Base-by-base conservation (phyloP, 2,888 invertebrate genomes). In the Tortricodes alternella region DNA sequence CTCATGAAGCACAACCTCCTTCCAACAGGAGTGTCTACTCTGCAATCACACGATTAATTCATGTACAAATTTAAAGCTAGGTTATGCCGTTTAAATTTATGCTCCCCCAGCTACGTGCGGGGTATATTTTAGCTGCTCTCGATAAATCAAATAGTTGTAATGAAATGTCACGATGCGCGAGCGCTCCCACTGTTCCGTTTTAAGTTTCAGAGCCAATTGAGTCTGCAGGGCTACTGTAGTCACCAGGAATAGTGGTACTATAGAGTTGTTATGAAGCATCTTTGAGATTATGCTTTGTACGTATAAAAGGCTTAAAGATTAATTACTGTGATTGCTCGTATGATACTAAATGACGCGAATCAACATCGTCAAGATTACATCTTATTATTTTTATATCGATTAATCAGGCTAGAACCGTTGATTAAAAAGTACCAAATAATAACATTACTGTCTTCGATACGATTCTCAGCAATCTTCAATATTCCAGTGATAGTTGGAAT, bases 71-170 rank as follows among this genome's bases (percentile, higher is more conserved):
- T 50, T 49, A 46, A 24, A 41, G 39, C 43, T 44, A 23, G 23
- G 39, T 19, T 62, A 46, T 23, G 48, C 49, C 19, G 41, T 46
- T 59, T 59, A 50, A 46, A 61, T 56, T 52, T 59, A 51, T 52
- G 37, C 53, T 58, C 23, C 41, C 46, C 15, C 16, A 46, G 51
- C 51, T 72, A 78, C 77, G 77, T 80, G 78, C 67, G 50, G 74
- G 66, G 78, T 75, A 67, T 80, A 68, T 80, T 74, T 74, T 69
- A 67, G 70, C 76, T 71, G 71, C 73, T 66, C 67, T 68, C 78
- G 68, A 85, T 85, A 84, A 85, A 85, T 86, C 83, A 85, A 83
- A 85, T 79, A 80, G 75, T 83, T 83, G 82, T 85, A 85, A 87
- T 85, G 85, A 83, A 86, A 85, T 73, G 85, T 84, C 80, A 71